Percentiles rank a stretch among this genome's conserved stretches.
phyloP scores from a whole-genome alignment of 2,797 vertebrate genomes.

The Babyrousa celebensis region DNA sequence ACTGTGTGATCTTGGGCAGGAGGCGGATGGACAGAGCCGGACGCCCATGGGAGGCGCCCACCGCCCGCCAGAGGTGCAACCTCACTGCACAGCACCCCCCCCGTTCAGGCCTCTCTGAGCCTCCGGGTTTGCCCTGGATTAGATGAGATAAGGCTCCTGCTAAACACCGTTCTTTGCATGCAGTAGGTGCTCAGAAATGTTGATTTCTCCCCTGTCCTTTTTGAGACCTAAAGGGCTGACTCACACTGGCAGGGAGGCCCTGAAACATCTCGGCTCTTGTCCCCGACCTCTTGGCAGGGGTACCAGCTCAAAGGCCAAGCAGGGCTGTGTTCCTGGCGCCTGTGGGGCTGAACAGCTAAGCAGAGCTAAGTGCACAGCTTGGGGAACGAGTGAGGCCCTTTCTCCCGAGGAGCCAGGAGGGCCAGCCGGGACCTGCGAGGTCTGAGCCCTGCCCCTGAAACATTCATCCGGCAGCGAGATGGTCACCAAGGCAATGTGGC shows the following conservation, averaged over 20 bases:
- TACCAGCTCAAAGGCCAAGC: not conserved
- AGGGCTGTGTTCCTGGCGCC: not conserved
- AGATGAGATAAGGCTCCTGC: not conserved
- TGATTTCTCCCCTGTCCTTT: not conserved
- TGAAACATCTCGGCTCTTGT: not conserved
- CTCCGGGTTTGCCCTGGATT: not conserved
- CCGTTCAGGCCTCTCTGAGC: not conserved
- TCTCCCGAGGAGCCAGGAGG: fast-evolving
- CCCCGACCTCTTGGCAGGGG: not conserved
- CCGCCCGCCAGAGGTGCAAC: too few species aligned
- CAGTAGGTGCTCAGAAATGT: not conserved
- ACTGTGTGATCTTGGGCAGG: not conserved
- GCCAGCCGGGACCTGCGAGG: fast-evolving
- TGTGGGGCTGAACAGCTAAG: not conserved
- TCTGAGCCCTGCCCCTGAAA: not conserved
- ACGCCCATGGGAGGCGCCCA: too few species aligned
- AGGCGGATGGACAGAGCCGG: too few species aligned
- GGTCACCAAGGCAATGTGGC: not conserved
- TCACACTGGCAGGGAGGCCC: not conserved
- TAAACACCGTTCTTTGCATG: not conserved
- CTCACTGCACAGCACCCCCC: too few species aligned
- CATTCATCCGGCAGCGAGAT: too few species aligned
- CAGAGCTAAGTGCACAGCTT: not conserved
- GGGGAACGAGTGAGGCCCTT: fast-evolving
- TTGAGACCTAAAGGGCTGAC: not conserved